A percentile compares a stretch with the other conserved stretches of the same genome.
Evolutionary conservation across 2,888 invertebrate genomes (phyloP).

Genomic region (Xestia rhomboidea): DNA sequence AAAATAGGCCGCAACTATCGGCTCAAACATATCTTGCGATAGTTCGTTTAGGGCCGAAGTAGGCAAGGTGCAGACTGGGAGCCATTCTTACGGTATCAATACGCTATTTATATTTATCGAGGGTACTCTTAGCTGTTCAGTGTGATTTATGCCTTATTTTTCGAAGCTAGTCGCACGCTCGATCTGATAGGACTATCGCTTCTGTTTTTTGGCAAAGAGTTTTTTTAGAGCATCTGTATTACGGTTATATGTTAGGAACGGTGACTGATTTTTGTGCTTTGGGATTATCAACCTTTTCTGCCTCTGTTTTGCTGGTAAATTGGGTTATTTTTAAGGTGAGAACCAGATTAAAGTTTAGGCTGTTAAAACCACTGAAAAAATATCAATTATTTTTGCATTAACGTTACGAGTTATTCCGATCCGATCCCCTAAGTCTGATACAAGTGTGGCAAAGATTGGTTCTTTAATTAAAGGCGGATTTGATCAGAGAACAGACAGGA

Average conservation of each 20-base stretch:
- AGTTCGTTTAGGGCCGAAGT: constrained; percentile 58
- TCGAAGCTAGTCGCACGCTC: constrained; percentile 34
- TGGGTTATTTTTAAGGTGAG: constrained; percentile 4
- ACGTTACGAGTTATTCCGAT: neutral
- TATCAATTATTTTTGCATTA: neutral
- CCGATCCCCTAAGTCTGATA: neutral
- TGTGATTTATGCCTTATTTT: constrained; percentile 62
- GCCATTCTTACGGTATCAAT: constrained; percentile 62
- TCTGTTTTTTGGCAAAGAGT: constrained; percentile 29
- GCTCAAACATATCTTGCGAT: constrained; percentile 60
- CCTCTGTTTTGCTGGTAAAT: neutral
- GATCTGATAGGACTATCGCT: constrained; percentile 56
- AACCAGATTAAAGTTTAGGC: neutral
- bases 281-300: constrained; percentile 8
- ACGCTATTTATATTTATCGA: constrained; percentile 69
- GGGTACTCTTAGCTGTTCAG: constrained; percentile 59
- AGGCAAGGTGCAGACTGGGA: constrained; percentile 58
- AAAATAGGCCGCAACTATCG: constrained; percentile 58
- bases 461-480: neutral
- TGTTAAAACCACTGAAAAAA: neutral
- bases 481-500: neutral
- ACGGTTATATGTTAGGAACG: neutral
- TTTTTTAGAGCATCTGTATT: constrained; percentile 11
- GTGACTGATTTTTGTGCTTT: constrained; percentile 5
- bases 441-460: neutral